Conservation (phyloP, 1,140 invertebrate species). For the Phymorhynchus buccinoides region DNA sequence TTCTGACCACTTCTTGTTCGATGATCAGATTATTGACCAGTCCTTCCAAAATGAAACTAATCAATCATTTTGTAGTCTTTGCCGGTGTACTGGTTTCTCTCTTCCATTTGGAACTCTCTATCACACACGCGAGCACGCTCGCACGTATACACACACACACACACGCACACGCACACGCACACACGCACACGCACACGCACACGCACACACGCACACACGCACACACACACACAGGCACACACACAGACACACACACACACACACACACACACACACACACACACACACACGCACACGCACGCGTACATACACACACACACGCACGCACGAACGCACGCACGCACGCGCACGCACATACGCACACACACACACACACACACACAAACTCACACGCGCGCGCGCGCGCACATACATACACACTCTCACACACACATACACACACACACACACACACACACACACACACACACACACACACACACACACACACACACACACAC, state of each 20-base stretch:
- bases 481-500: too few relatives aligned
- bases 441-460: background rate
- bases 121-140: too few relatives aligned
- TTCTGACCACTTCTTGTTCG: too few relatives aligned
- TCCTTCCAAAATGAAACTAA: too few relatives aligned
- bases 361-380: conserved; percentile 3
- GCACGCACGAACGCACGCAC: background rate
- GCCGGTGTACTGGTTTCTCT: too few relatives aligned
- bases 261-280: conserved; percentile 4
- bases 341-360: background rate
- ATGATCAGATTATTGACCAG: too few relatives aligned
- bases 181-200: background rate
- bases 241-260: conserved; percentile 24
- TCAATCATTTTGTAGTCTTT: too few relatives aligned
- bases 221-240: background rate
- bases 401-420: background rate
- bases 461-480: background rate
- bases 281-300: background rate
- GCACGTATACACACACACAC: background rate
- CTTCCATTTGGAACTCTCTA: too few relatives aligned
- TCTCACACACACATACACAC: background rate
- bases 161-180: conserved; percentile 21
- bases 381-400: background rate
- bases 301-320: conserved; percentile 10
- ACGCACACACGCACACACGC: background rate